Evolutionary conservation across 2,113 vertebrate species (phyloP).

Genomic region (Strix aluco): DNA sequence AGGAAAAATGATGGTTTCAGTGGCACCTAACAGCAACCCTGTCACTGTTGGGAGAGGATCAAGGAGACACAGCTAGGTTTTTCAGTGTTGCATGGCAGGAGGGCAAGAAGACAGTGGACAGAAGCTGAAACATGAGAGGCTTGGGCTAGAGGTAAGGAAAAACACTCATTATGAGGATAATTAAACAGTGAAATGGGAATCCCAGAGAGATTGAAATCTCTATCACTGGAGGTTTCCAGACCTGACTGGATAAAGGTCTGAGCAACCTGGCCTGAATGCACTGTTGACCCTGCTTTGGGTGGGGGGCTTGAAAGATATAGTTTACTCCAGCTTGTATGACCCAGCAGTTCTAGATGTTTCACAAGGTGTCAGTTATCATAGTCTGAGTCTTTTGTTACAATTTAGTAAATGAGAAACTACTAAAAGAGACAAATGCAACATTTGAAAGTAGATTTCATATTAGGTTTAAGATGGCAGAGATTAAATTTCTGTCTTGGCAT

Average conservation of each 20-base stretch:
- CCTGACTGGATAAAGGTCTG: not conserved
- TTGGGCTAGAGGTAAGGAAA: not conserved
- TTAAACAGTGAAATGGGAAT: not conserved
- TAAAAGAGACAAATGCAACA: not conserved
- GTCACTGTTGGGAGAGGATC: not conserved
- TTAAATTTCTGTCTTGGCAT: not conserved
- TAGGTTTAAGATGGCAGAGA: not conserved
- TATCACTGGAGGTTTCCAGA: not conserved
- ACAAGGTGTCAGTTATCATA: not conserved
- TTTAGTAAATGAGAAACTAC: not conserved
- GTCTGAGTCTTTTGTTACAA: not conserved
- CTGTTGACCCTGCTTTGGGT: not conserved
- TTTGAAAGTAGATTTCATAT: not conserved
- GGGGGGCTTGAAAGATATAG: not conserved
- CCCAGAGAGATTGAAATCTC: not conserved
- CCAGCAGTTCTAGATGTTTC: not conserved
- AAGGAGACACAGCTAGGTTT: not conserved
- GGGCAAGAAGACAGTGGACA: not conserved
- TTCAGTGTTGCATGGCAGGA: not conserved
- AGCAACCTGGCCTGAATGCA: not conserved
- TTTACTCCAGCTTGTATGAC: not conserved
- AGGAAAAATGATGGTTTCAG: not conserved
- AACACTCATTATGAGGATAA: not conserved
- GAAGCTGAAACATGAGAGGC: not conserved
- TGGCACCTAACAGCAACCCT: not conserved